These are phyloP conservation scores for Anoplophora glabripennis DNA, from an alignment of 1,140 invertebrate species.

Conservation along the genomic window DNA sequence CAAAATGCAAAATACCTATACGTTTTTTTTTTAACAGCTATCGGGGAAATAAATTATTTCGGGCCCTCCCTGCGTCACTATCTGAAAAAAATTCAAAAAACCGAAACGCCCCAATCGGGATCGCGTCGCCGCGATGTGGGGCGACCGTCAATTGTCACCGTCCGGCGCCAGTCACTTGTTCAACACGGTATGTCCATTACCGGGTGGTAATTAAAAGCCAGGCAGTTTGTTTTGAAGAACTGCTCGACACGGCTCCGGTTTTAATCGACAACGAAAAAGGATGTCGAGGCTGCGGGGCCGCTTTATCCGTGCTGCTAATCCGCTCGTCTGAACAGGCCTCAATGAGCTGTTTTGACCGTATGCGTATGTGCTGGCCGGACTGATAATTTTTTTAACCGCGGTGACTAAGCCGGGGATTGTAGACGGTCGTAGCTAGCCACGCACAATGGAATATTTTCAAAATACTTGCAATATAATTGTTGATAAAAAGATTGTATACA, in stretches of 20 bases:
- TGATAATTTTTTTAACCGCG: too few relatives aligned
- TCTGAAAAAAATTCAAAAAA: conserved; percentile 9
- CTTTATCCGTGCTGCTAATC: too few relatives aligned
- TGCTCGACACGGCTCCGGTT: conserved; percentile 46
- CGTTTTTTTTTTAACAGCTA: too few relatives aligned
- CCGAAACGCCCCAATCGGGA: conserved; percentile 24
- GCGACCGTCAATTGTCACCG: conserved; percentile 43
- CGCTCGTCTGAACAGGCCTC: too few relatives aligned
- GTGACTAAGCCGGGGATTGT: too few relatives aligned
- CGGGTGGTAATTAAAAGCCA: conserved; percentile 48
- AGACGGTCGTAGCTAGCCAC: too few relatives aligned
- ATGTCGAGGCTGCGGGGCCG: conserved; percentile 10
- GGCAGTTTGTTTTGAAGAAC: conserved; percentile 45
- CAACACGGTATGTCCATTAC: conserved; percentile 49
- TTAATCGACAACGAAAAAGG: conserved; percentile 44
- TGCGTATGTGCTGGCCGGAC: too few relatives aligned
- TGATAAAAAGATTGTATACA: too few relatives aligned
- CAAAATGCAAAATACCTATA: too few relatives aligned
- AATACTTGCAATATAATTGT: too few relatives aligned
- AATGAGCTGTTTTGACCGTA: too few relatives aligned
- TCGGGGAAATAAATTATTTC: conserved; percentile 13
- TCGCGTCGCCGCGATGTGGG: conserved; percentile 41
- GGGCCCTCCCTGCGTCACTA: neutral
- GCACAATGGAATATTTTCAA: too few relatives aligned
- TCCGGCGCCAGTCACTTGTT: conserved; percentile 45